Evolutionary conservation across 2,113 vertebrate genomes (phyloP), one percentile per base, ranked within the genome.

Genomic region (Rhombomys opimus): DNA sequence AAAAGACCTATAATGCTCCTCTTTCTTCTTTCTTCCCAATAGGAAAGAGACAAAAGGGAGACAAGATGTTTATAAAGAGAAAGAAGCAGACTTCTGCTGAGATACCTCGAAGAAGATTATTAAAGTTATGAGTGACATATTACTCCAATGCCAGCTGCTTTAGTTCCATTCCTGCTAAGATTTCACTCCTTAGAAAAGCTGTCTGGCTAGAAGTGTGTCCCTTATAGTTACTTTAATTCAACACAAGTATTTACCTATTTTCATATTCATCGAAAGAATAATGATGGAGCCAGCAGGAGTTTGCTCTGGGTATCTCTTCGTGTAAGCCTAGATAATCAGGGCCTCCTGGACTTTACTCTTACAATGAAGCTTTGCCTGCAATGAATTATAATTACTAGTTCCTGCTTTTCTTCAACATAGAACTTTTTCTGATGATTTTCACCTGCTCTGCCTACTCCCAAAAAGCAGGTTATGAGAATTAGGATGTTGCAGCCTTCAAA

Each of bases 61-160:
- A 68, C 87, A 95, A 89, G 32, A 76, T 22, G n/a, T 84, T 90
- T 32, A 82, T 81, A 90, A 70, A 84, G 52, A 89, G 35, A 95
- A 12, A 90, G 65, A n/a, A 38, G 25, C 92, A 70, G 80, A 14
- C 18, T 25, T 95, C 86, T 92, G 46, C 14, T 85, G 22, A 63
- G 65, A 85, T 85, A 30, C 7, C 20, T 22, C 27, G 50, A 73
- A 72, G 27, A 95, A 81, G 61, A 82, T 54, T 89, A 78, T 87
- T 95, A 38, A 57, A 91, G 77, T 57, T 65, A 63, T 68, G 2
- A 73, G n/a, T 18, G 41, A 73, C 10, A 12, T 65, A 63, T 57
- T 77, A 93, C 18, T 93, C 18, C n/a, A 85, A 20, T 90, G 41
- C n/a, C 90, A 88, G 35, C n/a, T 91, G 72, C 86, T 81, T 91